Conservation (phyloP, 2,888 invertebrate species). For the Vesta saturnalis region DNA sequence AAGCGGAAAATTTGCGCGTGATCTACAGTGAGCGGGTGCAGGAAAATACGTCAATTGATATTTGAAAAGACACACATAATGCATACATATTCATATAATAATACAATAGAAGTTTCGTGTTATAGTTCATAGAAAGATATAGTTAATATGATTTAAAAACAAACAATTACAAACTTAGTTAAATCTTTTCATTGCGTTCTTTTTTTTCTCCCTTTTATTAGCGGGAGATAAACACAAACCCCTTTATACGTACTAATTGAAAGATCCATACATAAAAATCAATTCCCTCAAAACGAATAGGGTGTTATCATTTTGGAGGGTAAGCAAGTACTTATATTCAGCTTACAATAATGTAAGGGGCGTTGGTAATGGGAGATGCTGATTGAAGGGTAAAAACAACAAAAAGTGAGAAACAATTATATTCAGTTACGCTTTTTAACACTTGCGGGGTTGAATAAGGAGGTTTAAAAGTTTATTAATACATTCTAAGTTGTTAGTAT, state of each 20-base stretch:
- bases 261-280: slow-evolving; percentile 59
- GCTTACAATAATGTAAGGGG: slow-evolving; percentile 34
- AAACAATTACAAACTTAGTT: slow-evolving; percentile 17
- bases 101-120: slow-evolving; percentile 22
- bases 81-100: slow-evolving; percentile 36
- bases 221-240: slow-evolving; percentile 44
- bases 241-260: slow-evolving; percentile 57
- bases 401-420: neutral
- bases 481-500: too few species aligned
- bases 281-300: slow-evolving; percentile 49
- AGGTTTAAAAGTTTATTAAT: too few species aligned
- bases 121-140: slow-evolving; percentile 8
- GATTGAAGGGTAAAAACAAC: slow-evolving; percentile 4
- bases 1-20: slow-evolving; percentile 62
- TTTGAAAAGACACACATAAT: slow-evolving; percentile 35
- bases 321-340: slow-evolving; percentile 36
- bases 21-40: slow-evolving; percentile 54
- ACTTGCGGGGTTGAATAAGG: too few species aligned
- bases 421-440: too few species aligned
- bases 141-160: neutral
- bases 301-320: slow-evolving; percentile 43
- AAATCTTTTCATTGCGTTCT: slow-evolving; percentile 47
- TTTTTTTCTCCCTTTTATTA: slow-evolving; percentile 47
- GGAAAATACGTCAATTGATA: slow-evolving; percentile 48
- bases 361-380: slow-evolving; percentile 20